Percentiles rank a stretch among this genome's conserved stretches.
phyloP scores from a whole-genome alignment of 2,797 vertebrate genomes.

The Thalassophryne amazonica region DNA sequence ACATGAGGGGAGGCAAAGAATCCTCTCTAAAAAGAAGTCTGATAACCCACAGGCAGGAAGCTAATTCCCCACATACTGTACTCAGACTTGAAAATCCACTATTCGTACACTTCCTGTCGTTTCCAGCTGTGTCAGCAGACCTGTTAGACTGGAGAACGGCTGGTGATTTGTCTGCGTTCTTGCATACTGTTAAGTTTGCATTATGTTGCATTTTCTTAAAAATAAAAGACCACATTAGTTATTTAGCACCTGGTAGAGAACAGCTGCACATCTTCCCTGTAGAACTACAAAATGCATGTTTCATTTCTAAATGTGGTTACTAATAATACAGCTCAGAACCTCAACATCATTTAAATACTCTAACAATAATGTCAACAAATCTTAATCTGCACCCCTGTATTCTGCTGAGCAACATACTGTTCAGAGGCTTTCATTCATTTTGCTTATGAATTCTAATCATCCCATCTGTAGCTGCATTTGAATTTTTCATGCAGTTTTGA shows the following conservation, averaged over 20 bases:
- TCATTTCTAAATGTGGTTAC: constrained; percentile 23
- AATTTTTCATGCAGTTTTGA: constrained; percentile 31
- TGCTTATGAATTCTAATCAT: constrained; percentile 27
- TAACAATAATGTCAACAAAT: constrained; percentile 20
- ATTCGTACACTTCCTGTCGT: too few species aligned
- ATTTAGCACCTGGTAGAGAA: constrained; percentile 67
- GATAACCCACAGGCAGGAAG: constrained; percentile 39
- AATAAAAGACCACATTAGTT: constrained; percentile 33
- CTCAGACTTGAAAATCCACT: too few species aligned
- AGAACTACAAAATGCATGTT: constrained; percentile 37
- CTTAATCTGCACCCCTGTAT: constrained; percentile 16
- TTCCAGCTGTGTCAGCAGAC: constrained; percentile 10
- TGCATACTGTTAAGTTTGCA: constrained; percentile 69
- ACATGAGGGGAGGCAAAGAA: constrained; percentile 19
- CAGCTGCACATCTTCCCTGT: constrained; percentile 41
- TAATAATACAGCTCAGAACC: constrained; percentile 20
- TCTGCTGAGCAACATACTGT: constrained; percentile 13
- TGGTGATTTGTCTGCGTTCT: constrained; percentile 51
- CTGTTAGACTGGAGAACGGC: constrained; percentile 15
- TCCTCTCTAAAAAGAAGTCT: constrained; percentile 47
- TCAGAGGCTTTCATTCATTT: constrained; percentile 22
- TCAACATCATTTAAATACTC: constrained; percentile 31
- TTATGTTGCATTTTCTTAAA: constrained; percentile 59
- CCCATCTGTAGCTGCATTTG: constrained; percentile 41
- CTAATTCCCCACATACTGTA: constrained; percentile 24